Percentiles rank a stretch among this genome's conserved stretches.
These are phyloP conservation scores for Eurytoma californica DNA, from an alignment of 2,888 invertebrate species.

Conservation along the genomic window DNA sequence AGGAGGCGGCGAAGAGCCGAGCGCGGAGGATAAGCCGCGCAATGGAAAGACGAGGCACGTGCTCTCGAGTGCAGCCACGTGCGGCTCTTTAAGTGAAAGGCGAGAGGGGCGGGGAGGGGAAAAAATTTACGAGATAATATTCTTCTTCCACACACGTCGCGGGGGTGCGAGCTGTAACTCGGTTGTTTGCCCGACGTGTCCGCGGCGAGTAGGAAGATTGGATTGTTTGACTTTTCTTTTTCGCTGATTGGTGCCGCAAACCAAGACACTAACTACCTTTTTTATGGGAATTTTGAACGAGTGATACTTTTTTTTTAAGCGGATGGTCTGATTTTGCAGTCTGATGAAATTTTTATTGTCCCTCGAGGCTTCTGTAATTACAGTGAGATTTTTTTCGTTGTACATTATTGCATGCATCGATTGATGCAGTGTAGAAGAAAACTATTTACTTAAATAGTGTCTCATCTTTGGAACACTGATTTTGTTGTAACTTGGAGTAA, in stretches of 20 bases:
- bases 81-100: conserved; percentile 29
- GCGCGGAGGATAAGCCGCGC: background rate
- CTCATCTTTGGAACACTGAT: too few relatives aligned
- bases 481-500: too few relatives aligned
- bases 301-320: background rate
- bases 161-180: background rate
- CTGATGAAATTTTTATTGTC: too few relatives aligned
- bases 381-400: too few relatives aligned
- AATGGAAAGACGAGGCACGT: background rate
- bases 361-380: too few relatives aligned
- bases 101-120: background rate
- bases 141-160: background rate
- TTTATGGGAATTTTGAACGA: background rate
- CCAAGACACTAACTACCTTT: too few relatives aligned
- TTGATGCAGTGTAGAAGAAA: too few relatives aligned
- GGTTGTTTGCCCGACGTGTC: conserved; percentile 32
- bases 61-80: conserved; percentile 29
- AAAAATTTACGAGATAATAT: conserved; percentile 43
- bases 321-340: background rate
- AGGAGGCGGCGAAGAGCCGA: background rate
- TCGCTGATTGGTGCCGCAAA: too few relatives aligned
- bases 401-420: too few relatives aligned
- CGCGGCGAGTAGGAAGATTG: conserved; percentile 6
- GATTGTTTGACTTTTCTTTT: background rate
- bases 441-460: too few relatives aligned